These are phyloP conservation scores for Thysanoteuthis rhombus DNA, from an alignment of 2,888 invertebrate genomes.

Conservation along the genomic window DNA sequence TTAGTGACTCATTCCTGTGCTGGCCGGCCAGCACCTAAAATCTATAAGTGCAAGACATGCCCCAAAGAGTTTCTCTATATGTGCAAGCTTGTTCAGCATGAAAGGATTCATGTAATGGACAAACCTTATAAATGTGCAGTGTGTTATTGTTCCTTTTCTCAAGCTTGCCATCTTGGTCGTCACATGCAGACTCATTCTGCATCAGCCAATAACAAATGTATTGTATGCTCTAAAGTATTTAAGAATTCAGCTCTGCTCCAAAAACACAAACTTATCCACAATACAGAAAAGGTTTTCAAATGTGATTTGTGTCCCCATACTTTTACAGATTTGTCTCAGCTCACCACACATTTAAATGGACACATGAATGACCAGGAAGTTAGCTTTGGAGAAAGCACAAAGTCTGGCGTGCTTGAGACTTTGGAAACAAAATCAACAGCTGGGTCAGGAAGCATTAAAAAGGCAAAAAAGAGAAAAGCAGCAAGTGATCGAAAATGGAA, in stretches of 20 bases:
- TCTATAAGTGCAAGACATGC: background rate
- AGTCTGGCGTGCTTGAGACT: background rate
- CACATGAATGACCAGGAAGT: background rate
- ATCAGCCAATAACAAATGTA: background rate
- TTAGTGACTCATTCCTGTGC: background rate
- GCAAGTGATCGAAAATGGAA: background rate
- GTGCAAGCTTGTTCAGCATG: background rate
- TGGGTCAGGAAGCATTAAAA: background rate
- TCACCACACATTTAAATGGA: background rate
- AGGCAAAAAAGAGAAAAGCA: background rate
- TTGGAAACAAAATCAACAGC: background rate
- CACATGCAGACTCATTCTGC: constrained; percentile 20
- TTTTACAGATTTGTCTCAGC: background rate
- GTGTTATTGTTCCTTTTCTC: constrained; percentile 21
- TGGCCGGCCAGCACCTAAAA: background rate
- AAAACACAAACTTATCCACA: background rate
- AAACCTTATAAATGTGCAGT: constrained; percentile 25
- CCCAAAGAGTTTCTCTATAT: background rate
- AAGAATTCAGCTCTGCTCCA: background rate
- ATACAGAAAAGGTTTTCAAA: background rate
- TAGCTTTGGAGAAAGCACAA: background rate
- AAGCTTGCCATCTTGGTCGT: background rate
- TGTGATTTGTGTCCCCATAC: constrained; percentile 19
- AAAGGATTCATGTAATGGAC: constrained; percentile 28
- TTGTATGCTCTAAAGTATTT: constrained; percentile 22